Evolutionary conservation across 2,113 vertebrate species (phyloP).

Genomic region (Ceyx cyanopectus): DNA sequence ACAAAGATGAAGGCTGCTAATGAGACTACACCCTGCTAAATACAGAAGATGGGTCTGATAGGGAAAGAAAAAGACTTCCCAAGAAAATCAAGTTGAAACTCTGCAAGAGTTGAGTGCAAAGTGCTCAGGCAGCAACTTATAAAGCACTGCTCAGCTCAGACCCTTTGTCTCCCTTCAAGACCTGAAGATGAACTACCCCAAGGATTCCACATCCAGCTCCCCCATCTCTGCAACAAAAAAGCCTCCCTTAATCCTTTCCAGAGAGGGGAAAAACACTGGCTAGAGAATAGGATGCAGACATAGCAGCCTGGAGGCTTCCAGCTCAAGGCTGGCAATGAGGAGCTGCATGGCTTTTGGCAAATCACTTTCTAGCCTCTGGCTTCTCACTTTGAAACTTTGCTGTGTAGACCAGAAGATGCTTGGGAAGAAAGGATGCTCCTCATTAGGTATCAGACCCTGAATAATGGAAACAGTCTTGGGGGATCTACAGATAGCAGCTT

Average conservation of each 20-base stretch:
- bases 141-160: neutral
- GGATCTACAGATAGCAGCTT: too few species aligned
- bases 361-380: too few species aligned
- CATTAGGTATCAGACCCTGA: too few species aligned
- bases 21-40: neutral
- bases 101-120: fast-evolving
- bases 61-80: neutral
- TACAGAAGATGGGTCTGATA: neutral
- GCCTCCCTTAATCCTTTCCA: neutral
- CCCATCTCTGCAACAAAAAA: neutral
- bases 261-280: neutral
- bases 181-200: neutral
- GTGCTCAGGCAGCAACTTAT: neutral
- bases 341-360: neutral
- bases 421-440: too few species aligned
- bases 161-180: neutral
- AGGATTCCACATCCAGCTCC: neutral
- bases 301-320: neutral
- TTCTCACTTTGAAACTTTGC: too few species aligned
- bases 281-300: neutral
- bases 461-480: too few species aligned
- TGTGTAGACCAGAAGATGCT: too few species aligned
- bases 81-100: neutral
- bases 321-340: neutral
- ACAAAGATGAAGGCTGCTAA: neutral